Percentiles rank a stretch among this genome's conserved stretches.
Conservation (phyloP, 53 echinoderm and acorn worm species). For the Mesocentrotus franciscanus region DNA sequence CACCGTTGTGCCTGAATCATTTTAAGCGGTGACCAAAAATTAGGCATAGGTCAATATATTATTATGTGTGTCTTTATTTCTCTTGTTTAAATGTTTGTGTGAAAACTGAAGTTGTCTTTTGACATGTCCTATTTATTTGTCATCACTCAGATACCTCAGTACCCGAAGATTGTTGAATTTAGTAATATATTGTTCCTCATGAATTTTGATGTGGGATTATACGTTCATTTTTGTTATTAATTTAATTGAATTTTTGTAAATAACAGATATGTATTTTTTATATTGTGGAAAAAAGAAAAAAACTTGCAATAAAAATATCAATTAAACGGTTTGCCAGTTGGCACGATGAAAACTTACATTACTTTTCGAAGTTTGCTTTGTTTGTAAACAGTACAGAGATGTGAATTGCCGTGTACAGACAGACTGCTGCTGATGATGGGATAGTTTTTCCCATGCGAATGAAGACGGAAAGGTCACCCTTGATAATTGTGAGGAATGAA, state of each 20-base stretch:
- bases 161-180: slow-evolving; percentile 66
- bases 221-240: slow-evolving; percentile 68
- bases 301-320: slow-evolving; percentile 68
- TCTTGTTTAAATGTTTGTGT: slow-evolving; percentile 58
- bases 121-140: slow-evolving; percentile 71
- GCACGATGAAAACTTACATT: slow-evolving; percentile 51
- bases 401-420: background rate
- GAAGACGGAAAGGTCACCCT: no score
- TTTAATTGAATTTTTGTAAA: slow-evolving; percentile 69
- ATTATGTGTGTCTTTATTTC: slow-evolving; percentile 60
- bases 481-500: background rate
- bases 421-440: no score
- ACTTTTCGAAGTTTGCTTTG: background rate
- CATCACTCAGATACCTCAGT: slow-evolving; percentile 66
- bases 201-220: slow-evolving; percentile 71
- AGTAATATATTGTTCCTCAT: slow-evolving; percentile 69
- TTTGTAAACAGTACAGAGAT: background rate
- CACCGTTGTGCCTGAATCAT: slow-evolving; percentile 67
- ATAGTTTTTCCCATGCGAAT: no score
- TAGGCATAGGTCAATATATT: slow-evolving; percentile 51
- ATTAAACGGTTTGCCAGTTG: slow-evolving; percentile 69
- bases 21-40: slow-evolving; percentile 70
- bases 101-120: slow-evolving; percentile 31
- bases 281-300: slow-evolving; percentile 69
- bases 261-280: slow-evolving; percentile 72